These are phyloP conservation scores for Dicyrtoma fusca DNA, from an alignment of 2,888 invertebrate species.

Conservation along the genomic window DNA sequence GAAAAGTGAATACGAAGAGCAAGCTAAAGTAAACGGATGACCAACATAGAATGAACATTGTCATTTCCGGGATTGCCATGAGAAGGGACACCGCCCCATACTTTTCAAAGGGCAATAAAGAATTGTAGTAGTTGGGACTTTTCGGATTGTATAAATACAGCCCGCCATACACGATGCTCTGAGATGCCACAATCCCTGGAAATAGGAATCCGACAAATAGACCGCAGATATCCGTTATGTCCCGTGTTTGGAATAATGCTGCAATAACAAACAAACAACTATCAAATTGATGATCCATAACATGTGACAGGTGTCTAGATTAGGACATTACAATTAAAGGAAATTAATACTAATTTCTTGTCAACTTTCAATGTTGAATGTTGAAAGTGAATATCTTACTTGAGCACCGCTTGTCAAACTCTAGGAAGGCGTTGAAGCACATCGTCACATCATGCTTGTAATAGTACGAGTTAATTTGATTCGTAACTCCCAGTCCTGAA, in stretches of 20 bases:
- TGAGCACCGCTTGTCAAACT: no score
- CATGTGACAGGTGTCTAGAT: no score
- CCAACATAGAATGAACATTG: background rate
- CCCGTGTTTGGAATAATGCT: background rate
- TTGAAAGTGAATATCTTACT: no score
- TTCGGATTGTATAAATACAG: background rate
- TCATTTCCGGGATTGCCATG: background rate
- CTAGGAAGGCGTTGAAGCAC: no score
- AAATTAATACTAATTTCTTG: no score
- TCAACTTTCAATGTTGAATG: no score
- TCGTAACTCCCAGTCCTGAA: background rate
- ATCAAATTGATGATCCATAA: no score
- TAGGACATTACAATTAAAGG: no score
- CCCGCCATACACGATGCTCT: background rate
- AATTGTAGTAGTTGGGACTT: slow-evolving; percentile 4
- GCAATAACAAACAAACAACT: no score
- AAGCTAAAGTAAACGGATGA: background rate
- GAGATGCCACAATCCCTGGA: background rate
- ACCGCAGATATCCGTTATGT: background rate
- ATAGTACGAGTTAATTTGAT: background rate
- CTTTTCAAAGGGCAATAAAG: background rate
- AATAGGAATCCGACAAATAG: background rate
- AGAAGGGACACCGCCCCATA: background rate
- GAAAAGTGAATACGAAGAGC: slow-evolving; percentile 2
- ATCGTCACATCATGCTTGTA: no score